Conservation (phyloP, 2,113 vertebrate genomes). For the Plestiodon gilberti region DNA sequence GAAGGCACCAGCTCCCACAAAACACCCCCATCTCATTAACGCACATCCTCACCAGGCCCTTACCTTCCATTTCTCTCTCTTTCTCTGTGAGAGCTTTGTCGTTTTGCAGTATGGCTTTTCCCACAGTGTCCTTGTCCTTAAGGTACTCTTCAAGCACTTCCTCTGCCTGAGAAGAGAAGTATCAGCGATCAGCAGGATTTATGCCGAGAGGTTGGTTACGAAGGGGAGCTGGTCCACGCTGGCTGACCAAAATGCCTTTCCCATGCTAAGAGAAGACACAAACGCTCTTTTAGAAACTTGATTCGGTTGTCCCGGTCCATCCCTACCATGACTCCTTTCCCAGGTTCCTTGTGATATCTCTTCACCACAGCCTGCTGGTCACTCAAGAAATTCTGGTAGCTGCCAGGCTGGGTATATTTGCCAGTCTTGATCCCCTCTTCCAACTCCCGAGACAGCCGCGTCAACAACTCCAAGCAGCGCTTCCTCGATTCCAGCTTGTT, state of each 20-base stretch:
- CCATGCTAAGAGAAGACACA: no score
- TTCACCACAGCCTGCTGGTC: slow-evolving; percentile 37
- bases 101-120: slow-evolving; percentile 37
- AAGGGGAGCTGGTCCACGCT: neutral
- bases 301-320: neutral
- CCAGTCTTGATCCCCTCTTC: slow-evolving; percentile 23
- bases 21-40: no score
- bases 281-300: neutral
- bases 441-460: slow-evolving; percentile 28
- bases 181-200: neutral
- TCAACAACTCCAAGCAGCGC: slow-evolving; percentile 46
- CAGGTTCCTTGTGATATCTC: slow-evolving; percentile 29
- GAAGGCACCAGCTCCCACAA: no score
- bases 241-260: neutral
- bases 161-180: slow-evolving; percentile 40
- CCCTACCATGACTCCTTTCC: slow-evolving; percentile 65
- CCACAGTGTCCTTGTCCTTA: slow-evolving; percentile 22
- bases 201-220: no score
- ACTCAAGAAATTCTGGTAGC: slow-evolving; percentile 51
- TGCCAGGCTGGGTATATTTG: slow-evolving; percentile 50
- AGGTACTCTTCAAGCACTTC: slow-evolving; percentile 48
- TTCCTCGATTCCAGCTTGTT: slow-evolving; percentile 49
- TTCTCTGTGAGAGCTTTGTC: slow-evolving; percentile 55
- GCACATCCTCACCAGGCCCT: neutral
- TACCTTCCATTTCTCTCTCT: slow-evolving; percentile 61